Evolutionary conservation across 2,888 invertebrate species (phyloP), one percentile per base, ranked within the genome.

Genomic region (Megalurothrips usitatus): DNA sequence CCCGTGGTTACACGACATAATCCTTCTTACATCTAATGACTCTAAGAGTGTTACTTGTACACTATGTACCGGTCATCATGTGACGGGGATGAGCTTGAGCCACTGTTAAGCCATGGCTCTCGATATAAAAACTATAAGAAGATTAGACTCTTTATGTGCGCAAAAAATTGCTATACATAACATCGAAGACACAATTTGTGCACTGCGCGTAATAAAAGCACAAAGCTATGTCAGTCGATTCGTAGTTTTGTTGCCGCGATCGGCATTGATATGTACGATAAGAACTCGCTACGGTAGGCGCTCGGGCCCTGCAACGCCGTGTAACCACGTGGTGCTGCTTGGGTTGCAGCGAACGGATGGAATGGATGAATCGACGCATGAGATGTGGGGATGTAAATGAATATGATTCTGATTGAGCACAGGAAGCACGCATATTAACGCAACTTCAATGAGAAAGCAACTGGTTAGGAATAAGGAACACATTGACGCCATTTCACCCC

Each of bases 171-270:
- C 68, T 75, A 23, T 58, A n/a, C 58, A 58, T 58, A 17, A 43
- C 10, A 75, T 75, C 68, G 68, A 75, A 75, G 68, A 75, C 68
- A 75, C 68, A 75, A 23, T 75, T 75, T 75, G 68, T 75, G 68
- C 68, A 75, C 68, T 75, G 68, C 68, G 26, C 68, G 23, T 75
- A 12, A 26, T 75, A 8, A 49, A 49, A 48, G 79, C 52, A 52
- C 79, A 79, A 79, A 79, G 58, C 79, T 79, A 79, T 79, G 79
- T 23, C 49, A 58, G 49, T 79, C 49, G 49, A 79, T 52, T 48
- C n/a, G n/a, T 78, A 78, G 34, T 43, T 78, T 78, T 48, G n/a
- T 79, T 79, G 58, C 49, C 79, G 34, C 34, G 28, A 52, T 79
- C 52, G 28, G 58, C 58, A 79, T 79, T 52, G 79, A 79, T 75